phyloP scores from a whole-genome alignment of 37 sponge, comb jelly and placozoan genomes.

The Hexactinellida sp. region DNA sequence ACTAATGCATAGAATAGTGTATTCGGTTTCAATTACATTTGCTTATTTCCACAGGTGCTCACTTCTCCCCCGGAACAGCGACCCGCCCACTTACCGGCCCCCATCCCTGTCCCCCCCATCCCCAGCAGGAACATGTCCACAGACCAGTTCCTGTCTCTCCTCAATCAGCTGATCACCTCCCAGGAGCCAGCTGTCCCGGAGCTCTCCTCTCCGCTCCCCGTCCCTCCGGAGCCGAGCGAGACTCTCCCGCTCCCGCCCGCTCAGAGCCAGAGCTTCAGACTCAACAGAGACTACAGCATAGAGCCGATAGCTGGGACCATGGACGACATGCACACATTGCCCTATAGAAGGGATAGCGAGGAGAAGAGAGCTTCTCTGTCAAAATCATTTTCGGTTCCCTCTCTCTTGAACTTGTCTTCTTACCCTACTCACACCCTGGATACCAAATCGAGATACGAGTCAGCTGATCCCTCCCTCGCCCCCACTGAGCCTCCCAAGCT shows the following conservation, averaged over 20 bases:
- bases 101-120: background rate
- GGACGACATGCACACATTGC: background rate
- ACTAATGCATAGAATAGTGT: background rate
- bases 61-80: background rate
- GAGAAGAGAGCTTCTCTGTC: background rate
- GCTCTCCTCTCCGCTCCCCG: background rate
- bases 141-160: conserved; percentile 14
- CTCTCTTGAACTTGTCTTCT: background rate
- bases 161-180: background rate
- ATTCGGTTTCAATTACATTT: background rate
- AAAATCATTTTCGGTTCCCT: background rate
- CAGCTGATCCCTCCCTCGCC: no score
- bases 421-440: background rate
- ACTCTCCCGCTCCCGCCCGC: background rate
- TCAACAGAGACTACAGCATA: background rate
- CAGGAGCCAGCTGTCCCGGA: background rate
- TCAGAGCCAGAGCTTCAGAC: background rate
- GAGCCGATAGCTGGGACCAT: background rate
- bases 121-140: conserved; percentile 13
- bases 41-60: background rate
- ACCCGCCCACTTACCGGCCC: conserved; percentile 6
- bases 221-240: background rate
- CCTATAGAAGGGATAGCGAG: background rate
- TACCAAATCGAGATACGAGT: no score
- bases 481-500: background rate